These are phyloP conservation scores for Troides oblongomaculatus DNA, from an alignment of 2,888 invertebrate genomes.

Conservation along the genomic window DNA sequence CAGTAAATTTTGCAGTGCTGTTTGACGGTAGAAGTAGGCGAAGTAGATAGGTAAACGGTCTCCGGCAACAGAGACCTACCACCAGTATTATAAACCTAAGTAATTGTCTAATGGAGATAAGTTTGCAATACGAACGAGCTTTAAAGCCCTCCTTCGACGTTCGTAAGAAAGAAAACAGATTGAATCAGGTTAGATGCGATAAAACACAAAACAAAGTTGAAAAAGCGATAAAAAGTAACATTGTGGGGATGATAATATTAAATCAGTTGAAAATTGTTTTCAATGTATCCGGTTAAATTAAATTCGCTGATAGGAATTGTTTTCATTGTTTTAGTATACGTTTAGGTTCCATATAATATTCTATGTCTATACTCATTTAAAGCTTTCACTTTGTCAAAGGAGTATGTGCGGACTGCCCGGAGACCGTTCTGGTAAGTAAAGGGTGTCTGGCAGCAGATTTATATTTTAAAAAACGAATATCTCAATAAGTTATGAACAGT, in stretches of 20 bases:
- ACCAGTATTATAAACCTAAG: no score
- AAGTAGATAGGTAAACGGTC: no score
- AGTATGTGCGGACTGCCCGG: no score
- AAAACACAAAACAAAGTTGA: not conserved
- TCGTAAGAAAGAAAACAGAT: constrained; percentile 4
- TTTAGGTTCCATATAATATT: not conserved
- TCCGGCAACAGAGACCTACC: no score
- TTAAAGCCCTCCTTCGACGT: not conserved
- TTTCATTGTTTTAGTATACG: not conserved
- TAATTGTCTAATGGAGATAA: not conserved
- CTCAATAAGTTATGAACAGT: no score
- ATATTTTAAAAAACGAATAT: no score
- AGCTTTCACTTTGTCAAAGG: no score
- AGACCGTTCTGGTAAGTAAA: no score
- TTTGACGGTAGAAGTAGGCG: no score
- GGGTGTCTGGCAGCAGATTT: no score
- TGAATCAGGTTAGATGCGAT: constrained; percentile 1
- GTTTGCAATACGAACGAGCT: not conserved
- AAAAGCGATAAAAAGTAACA: not conserved
- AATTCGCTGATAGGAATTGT: not conserved
- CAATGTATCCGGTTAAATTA: not conserved
- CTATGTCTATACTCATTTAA: no score
- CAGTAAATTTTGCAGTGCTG: no score
- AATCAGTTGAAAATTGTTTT: constrained; percentile 13
- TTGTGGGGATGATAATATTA: constrained; percentile 1